phyloP scores from a whole-genome alignment of 2,888 invertebrate genomes.

The Laothoe populi region DNA sequence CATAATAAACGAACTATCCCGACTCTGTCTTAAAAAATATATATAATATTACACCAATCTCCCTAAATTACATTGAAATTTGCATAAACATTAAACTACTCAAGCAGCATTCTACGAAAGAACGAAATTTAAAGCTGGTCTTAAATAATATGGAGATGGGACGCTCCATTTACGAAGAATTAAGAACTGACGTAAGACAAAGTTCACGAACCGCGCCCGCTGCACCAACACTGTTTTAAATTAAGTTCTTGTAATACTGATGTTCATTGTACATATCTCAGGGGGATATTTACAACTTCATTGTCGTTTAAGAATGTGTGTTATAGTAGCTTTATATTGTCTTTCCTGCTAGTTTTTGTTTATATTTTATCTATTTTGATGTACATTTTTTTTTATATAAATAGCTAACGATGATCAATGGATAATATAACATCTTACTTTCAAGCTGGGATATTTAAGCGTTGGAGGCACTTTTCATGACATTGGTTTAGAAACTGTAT shows the following conservation, averaged over 20 bases:
- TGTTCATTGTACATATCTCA: not conserved
- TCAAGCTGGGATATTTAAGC: too few species aligned
- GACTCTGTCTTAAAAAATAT: too few species aligned
- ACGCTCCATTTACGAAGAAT: conserved; percentile 9
- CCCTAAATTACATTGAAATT: not conserved
- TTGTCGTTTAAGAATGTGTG: not conserved
- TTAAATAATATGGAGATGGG: conserved; percentile 1
- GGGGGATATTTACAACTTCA: not conserved
- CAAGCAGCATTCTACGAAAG: not conserved
- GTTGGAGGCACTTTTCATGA: too few species aligned
- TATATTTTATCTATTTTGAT: too few species aligned
- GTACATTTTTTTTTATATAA: too few species aligned
- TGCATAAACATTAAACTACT: not conserved
- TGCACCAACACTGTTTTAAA: conserved; percentile 18
- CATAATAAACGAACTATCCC: too few species aligned
- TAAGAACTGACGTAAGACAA: not conserved
- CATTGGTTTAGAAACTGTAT: too few species aligned
- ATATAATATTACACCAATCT: not conserved
- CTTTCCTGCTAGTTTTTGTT: too few species aligned
- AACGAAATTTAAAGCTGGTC: not conserved
- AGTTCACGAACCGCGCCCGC: not conserved
- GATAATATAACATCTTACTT: too few species aligned
- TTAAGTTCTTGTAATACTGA: conserved; percentile 1
- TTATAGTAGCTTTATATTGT: too few species aligned
- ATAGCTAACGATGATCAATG: too few species aligned